These are phyloP conservation scores for Aplysina aerophoba DNA, from an alignment of 37 sponge, comb jelly and placozoan genomes.

Conservation along the genomic window DNA sequence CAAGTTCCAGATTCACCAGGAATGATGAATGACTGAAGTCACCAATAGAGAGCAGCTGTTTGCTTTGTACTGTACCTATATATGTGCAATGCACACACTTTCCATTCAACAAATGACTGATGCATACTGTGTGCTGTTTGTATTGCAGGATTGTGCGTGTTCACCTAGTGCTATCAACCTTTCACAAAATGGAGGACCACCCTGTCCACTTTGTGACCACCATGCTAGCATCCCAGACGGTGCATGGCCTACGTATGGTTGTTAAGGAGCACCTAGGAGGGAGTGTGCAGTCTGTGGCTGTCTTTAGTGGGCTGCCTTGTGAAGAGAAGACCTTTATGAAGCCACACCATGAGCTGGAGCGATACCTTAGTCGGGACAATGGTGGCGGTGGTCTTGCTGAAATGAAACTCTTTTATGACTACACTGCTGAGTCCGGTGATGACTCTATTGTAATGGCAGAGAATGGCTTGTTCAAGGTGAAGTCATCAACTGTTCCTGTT, in stretches of 20 bases:
- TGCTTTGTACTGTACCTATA: too few relatives aligned
- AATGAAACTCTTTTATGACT: neutral
- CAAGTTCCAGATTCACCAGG: too few relatives aligned
- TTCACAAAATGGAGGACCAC: neutral
- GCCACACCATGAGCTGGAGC: conserved; percentile 1
- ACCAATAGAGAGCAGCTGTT: too few relatives aligned
- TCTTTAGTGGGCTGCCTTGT: conserved; percentile 20
- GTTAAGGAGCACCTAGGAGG: conserved; percentile 11
- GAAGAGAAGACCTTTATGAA: conserved; percentile 21
- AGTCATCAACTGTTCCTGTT: conserved; percentile 7
- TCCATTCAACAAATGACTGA: too few relatives aligned
- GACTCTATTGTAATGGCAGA: conserved; percentile 29
- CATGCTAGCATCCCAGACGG: conserved; percentile 23
- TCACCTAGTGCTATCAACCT: neutral
- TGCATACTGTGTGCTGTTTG: too few relatives aligned
- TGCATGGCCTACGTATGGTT: conserved; percentile 12
- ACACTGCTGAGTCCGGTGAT: conserved; percentile 14
- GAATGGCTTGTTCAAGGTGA: conserved; percentile 11
- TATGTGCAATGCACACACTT: too few relatives aligned
- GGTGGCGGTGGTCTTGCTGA: neutral
- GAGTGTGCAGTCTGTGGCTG: neutral
- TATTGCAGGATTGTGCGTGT: neutral
- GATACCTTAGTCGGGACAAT: neutral
- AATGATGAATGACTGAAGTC: too few relatives aligned
- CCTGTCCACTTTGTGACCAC: conserved; percentile 2